Base-by-base conservation (phyloP, 2,888 invertebrate species). In the Xanthorhoe spadicearia region DNA sequence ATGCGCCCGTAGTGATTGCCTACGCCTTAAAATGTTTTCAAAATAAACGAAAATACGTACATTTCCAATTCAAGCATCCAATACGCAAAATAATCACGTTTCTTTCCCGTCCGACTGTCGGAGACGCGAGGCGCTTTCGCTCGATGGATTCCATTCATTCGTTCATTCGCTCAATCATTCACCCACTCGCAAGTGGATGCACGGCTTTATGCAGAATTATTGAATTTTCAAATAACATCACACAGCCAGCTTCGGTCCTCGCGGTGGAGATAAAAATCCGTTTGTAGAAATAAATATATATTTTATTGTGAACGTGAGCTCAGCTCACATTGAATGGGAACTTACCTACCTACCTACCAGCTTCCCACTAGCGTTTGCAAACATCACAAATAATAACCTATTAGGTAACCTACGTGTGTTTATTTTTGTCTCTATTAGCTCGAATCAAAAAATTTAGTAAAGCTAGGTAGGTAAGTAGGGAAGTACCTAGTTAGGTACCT, bases 131-230 rank as follows among this genome's bases (percentile, higher is more conserved):
- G 76, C 79, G 75, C 74, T 73, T 75, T 75, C 64, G 66, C 80
- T 79, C 79, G 82, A 83, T 80, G 80, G 81, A 82, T 79, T 78
- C 84, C 79, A 83, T 86, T 85, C 85, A 83, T 71, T 80, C 78
- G 80, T 74, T 82, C 85, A 83, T 81, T 84, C 87, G 78, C 81
- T 82, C 87, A 83, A 85, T 87, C 85, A 84, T 82, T 87, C 84
- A 85, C 77, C 77, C 71, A 75, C 80, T 76, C 77, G 81, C 73
- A 79, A 86, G 83, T 83, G 80, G 83, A 82, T 87, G 87, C 87
- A 87, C 75, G 81, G 79, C 84, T 87, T 86, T 86, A 87, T 86
- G 86, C 86, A 85, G 82, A 86, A 85, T 85, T 88, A 88, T 88
- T 87, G 86, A 87, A 85, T 87, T 87, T 85, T 81, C 81, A 75